Conservation (phyloP, 2,113 vertebrate species). For the Amia ocellicauda region DNA sequence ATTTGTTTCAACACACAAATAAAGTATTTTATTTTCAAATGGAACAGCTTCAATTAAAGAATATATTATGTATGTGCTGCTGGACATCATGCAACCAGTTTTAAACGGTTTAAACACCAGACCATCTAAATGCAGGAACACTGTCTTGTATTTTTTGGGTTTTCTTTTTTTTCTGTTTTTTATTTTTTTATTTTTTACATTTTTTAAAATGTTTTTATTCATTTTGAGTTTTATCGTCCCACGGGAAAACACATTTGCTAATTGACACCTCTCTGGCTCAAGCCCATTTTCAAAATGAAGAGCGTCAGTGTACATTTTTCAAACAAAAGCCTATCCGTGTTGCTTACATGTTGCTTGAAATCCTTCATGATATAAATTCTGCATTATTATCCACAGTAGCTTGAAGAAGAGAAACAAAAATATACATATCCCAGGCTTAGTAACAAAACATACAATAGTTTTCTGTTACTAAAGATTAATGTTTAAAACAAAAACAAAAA, state of each 20-base stretch:
- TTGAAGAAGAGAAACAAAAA: not conserved
- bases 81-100: slow-evolving; percentile 16
- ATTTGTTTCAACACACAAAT: not conserved
- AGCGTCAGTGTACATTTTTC: no score
- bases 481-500: not conserved
- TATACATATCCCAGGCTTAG: no score
- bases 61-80: not conserved
- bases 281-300: not conserved
- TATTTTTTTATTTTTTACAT: not conserved
- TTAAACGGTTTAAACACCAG: not conserved
- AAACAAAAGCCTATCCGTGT: not conserved
- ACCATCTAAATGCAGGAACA: not conserved
- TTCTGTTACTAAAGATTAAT: not conserved
- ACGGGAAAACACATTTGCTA: not conserved
- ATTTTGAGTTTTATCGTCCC: no score
- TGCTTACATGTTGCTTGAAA: not conserved
- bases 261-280: not conserved
- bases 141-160: not conserved
- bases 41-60: not conserved
- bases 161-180: not conserved
- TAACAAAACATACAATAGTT: not conserved
- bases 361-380: not conserved
- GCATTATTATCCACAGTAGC: not conserved
- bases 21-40: not conserved
- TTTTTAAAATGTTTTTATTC: not conserved